Conservation (phyloP, 30 jellyfish, hydroid and myxozoan genomes). For the Chironex yamaguchii region DNA sequence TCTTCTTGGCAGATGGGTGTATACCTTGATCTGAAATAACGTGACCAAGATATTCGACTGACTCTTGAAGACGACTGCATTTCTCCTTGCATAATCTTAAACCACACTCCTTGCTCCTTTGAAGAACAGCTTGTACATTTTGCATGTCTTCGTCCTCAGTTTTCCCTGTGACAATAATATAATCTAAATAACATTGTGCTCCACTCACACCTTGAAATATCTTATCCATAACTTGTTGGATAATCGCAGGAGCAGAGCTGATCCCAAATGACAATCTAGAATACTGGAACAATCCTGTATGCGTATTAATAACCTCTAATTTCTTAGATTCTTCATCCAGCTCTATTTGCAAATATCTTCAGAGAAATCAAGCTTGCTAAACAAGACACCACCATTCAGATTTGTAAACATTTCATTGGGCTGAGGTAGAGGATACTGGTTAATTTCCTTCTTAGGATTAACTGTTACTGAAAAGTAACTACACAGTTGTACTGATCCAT, state of each 20-base stretch:
- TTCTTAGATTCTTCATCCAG: slow-evolving; percentile 47
- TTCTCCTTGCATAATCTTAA: slow-evolving; percentile 67
- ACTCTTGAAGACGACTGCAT: slow-evolving; percentile 65
- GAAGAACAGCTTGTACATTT: slow-evolving; percentile 56
- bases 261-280: slow-evolving; percentile 63
- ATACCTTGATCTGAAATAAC: slow-evolving; percentile 62
- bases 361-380: slow-evolving; percentile 54
- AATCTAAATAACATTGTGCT: slow-evolving; percentile 41
- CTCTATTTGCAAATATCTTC: slow-evolving; percentile 55
- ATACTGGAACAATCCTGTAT: slow-evolving; percentile 57
- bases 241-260: slow-evolving; percentile 76
- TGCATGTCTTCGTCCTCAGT: slow-evolving; percentile 61
- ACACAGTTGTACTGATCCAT: slow-evolving; percentile 73
- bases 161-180: slow-evolving; percentile 43
- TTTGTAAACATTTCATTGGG: slow-evolving; percentile 63
- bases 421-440: slow-evolving; percentile 60
- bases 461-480: slow-evolving; percentile 70
- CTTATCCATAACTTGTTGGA: slow-evolving; percentile 68
- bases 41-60: slow-evolving; percentile 73
- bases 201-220: neutral
- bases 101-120: slow-evolving; percentile 54
- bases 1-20: slow-evolving; percentile 53
- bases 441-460: slow-evolving; percentile 61
- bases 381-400: slow-evolving; percentile 58
- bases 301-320: slow-evolving; percentile 58